Conservation (phyloP, 2,113 vertebrate genomes). For the Chaetorhynchus papuensis region DNA sequence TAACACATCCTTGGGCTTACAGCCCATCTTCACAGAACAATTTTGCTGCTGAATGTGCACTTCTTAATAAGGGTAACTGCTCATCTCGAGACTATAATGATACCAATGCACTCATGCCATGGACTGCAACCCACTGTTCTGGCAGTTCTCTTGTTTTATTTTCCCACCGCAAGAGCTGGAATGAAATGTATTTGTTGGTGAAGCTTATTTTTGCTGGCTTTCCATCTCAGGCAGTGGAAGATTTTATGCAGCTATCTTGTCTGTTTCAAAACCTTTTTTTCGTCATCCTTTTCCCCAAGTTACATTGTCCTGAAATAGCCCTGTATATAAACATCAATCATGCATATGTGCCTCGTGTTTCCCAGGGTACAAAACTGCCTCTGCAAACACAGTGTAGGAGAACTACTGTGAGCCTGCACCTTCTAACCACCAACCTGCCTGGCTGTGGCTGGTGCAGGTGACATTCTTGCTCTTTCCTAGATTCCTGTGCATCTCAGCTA, state of each 20-base stretch:
- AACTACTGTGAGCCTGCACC: not conserved
- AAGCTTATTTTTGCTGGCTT: constrained; percentile 40
- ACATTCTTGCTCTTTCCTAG: not conserved
- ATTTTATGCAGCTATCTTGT: constrained; percentile 23
- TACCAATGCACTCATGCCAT: not conserved
- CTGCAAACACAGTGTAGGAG: not conserved
- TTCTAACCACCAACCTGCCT: not conserved
- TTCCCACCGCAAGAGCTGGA: not conserved
- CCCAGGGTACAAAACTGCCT: not conserved
- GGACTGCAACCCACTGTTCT: constrained; percentile 30
- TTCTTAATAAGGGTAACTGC: constrained; percentile 22
- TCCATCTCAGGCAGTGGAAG: not conserved
- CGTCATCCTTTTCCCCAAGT: not conserved
- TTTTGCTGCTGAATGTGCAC: constrained; percentile 44
- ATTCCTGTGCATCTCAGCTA: not conserved
- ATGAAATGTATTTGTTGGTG: constrained; percentile 19
- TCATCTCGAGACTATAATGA: constrained; percentile 49
- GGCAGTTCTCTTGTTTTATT: constrained; percentile 16
- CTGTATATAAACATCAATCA: not conserved
- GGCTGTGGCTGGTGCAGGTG: not conserved
- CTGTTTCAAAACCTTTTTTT: not conserved
- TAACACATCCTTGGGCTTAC: not conserved
- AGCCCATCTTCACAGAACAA: not conserved
- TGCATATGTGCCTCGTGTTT: not conserved
- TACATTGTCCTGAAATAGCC: constrained; percentile 18